Evolutionary conservation across 92 coral and sea anemone genomes (phyloP).

Genomic region (Isaurus tuberculatus): DNA sequence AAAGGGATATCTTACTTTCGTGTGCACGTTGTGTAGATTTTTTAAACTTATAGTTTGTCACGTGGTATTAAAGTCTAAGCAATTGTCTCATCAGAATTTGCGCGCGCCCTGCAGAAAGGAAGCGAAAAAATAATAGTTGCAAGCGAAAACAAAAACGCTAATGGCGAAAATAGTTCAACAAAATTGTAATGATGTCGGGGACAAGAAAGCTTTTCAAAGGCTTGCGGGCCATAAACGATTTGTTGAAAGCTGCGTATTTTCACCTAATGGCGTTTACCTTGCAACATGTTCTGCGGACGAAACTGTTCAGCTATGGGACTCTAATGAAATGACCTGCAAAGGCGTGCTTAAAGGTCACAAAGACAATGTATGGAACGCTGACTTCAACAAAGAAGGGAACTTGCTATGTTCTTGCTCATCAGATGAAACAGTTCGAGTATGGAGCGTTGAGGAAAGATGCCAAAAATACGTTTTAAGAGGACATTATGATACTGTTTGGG

Average conservation of each 20-base stretch:
- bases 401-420: conserved; percentile 72
- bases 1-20: background rate
- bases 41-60: background rate
- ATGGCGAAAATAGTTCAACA: background rate
- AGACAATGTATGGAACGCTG: conserved; percentile 72
- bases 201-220: conserved; percentile 42
- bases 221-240: conserved; percentile 66
- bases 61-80: background rate
- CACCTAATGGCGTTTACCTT: conserved; percentile 62
- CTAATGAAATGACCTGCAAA: conserved; percentile 24
- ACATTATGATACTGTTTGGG: conserved; percentile 69
- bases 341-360: conserved; percentile 64
- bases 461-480: conserved; percentile 48
- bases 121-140: background rate
- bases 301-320: conserved; percentile 70
- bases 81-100: background rate
- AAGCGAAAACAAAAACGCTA: background rate
- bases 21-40: background rate
- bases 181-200: background rate
- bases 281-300: conserved; percentile 79
- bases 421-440: conserved; percentile 86
- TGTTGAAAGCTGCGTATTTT: conserved; percentile 74
- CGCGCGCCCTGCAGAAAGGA: background rate
- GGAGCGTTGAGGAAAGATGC: conserved; percentile 53
- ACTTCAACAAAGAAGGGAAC: conserved; percentile 53